Percentiles rank a stretch among this genome's conserved stretches.
Evolutionary conservation across 30 jellyfish, hydroid and myxozoan species (phyloP).

Genomic region (Aurelia coerulea): DNA sequence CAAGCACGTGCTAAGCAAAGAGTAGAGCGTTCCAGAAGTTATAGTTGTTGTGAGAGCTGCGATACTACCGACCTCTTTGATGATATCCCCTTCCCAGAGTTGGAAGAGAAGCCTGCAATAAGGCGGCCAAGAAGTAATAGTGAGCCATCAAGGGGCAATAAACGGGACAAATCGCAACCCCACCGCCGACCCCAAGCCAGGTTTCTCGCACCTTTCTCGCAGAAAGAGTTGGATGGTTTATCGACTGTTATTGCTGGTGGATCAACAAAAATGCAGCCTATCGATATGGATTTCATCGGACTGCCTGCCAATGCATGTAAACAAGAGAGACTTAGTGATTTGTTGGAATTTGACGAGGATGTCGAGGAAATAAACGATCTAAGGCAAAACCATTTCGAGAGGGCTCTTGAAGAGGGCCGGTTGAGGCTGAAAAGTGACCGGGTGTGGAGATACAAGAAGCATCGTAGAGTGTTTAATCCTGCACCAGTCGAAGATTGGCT

Average conservation of each 20-base stretch:
- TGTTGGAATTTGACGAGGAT: conserved; percentile 56
- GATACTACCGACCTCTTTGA: background rate
- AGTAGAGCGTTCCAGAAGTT: conserved; percentile 45
- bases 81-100: background rate
- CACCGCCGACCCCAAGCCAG: conserved; percentile 43
- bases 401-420: conserved; percentile 62
- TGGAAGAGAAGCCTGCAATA: background rate
- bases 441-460: conserved; percentile 64
- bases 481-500: conserved; percentile 71
- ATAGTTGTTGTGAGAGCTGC: conserved; percentile 43
- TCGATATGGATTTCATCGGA: conserved; percentile 72
- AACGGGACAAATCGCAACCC: conserved; percentile 25
- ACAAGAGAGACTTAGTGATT: conserved; percentile 39
- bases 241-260: conserved; percentile 64
- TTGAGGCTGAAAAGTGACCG: conserved; percentile 62
- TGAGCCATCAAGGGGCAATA: conserved; percentile 53
- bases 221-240: conserved; percentile 58
- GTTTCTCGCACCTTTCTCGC: conserved; percentile 71
- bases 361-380: conserved; percentile 32
- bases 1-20: conserved; percentile 58
- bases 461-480: conserved; percentile 23
- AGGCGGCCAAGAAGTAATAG: conserved; percentile 70
- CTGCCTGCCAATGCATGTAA: conserved; percentile 62
- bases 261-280: conserved; percentile 49
- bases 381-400: conserved; percentile 48